Evolutionary conservation across 2,797 vertebrate species (phyloP), one percentile per base, ranked within the genome.

Genomic region (Falco naumanni): DNA sequence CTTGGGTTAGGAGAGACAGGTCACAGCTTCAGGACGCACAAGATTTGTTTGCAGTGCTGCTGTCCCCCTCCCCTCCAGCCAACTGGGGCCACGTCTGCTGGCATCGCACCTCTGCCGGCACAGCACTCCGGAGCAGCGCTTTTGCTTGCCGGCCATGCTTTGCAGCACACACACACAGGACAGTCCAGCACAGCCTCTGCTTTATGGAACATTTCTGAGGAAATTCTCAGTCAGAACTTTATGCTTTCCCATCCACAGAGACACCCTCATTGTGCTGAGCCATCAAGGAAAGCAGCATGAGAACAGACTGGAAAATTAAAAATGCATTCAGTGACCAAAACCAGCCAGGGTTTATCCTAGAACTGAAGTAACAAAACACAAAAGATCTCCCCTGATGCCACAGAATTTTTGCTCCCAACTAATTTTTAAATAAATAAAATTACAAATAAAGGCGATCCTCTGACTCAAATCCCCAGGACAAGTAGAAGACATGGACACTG

Each of bases 151-250:
- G 3, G 12, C 60, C 48, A 37, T 6, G 5, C 33, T 56, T 37
- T 3, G 3, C n/a, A 31, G 64, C 53, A 3, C 3, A 0, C 7
- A 6, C 50, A n/a, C 4, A 2, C n/a, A 18, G 50, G 28, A 41
- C 60, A 22, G 61, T 10, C 34, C 84, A 9, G 54, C 63, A 25
- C 5, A 0, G 45, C 43, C 47, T 53, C 47, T 2, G 21, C 63
- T 47, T 53, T 37, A 60, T 1, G 0, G 25, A 33, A 39, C 6
- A 3, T 22, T 37, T 24, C 53, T 21, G 31, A 60, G 28, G 53
- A 68, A 61, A 28, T 8, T 37, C 39, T 51, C 54, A 22, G 54
- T 9, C 0, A 0, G 33, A 37, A 37, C 33, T 37, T 20, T 3
- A 34, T 5, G 37, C 14, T 53, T 11, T 51, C 47, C 37, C 33